A percentile compares a stretch with the other conserved stretches of the same genome.
phyloP scores from a whole-genome alignment of 1,140 invertebrate species.

The Drosophila malerkotliana region DNA sequence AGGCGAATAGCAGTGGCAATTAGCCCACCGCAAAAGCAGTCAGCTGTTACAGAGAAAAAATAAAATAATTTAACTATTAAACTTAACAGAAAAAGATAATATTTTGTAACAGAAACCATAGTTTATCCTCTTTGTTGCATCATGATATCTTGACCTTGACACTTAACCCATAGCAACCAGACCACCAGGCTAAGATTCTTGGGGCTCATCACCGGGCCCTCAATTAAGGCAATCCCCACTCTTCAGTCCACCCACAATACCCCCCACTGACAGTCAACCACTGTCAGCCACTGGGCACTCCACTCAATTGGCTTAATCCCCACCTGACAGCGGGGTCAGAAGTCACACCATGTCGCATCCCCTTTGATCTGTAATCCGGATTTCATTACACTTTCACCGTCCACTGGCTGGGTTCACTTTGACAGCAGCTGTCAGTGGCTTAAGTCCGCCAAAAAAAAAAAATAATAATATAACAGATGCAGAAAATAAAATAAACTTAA shows the following conservation, averaged over 20 bases:
- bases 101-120: not conserved
- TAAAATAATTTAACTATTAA: not conserved
- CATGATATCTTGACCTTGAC: conserved; percentile 21
- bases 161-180: conserved; percentile 6
- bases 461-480: not conserved
- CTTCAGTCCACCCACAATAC: too few species aligned
- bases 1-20: conserved; percentile 12
- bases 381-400: conserved; percentile 66
- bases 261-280: not conserved
- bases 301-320: conserved; percentile 50
- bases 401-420: conserved; percentile 35
- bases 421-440: conserved; percentile 45
- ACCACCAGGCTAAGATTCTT: not conserved
- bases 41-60: not conserved
- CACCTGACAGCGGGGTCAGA: conserved; percentile 12
- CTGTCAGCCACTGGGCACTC: conserved; percentile 10
- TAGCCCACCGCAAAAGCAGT: conserved; percentile 13
- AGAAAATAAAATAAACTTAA: conserved; percentile 21
- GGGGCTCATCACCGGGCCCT: not conserved
- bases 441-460: conserved; percentile 17
- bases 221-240: conserved; percentile 30
- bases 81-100: not conserved
- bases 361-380: conserved; percentile 57
- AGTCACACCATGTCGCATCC: conserved; percentile 18
- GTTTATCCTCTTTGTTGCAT: not conserved